Conservation (phyloP, 2,113 vertebrate genomes). For the Microcebus ravelobensis region DNA sequence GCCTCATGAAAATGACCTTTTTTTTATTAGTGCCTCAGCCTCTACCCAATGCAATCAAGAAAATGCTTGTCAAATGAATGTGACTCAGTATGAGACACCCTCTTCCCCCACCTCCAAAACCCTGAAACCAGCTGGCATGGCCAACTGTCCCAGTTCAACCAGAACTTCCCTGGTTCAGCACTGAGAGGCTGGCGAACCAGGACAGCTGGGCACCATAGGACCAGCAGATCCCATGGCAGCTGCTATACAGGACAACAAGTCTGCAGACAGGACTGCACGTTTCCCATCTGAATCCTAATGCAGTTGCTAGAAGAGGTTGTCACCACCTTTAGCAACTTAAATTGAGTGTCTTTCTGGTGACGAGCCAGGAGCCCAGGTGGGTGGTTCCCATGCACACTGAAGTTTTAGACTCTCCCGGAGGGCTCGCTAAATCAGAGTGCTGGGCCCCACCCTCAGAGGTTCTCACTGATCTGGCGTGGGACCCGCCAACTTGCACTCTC, state of each 20-base stretch:
- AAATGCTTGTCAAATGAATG: background rate
- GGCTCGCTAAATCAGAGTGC: background rate
- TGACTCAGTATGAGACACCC: background rate
- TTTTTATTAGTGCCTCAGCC: background rate
- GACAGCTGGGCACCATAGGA: background rate
- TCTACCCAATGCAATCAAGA: background rate
- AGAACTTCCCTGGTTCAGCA: background rate
- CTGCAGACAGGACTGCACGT: background rate
- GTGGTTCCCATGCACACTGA: rapidly evolving
- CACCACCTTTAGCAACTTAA: background rate
- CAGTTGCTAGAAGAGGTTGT: background rate
- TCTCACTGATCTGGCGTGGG: background rate
- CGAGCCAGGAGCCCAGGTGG: background rate
- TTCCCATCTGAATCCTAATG: background rate
- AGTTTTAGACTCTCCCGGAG: background rate
- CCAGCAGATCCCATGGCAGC: background rate
- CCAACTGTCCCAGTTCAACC: background rate
- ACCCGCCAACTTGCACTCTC: background rate
- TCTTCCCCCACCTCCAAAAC: background rate
- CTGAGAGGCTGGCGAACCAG: background rate
- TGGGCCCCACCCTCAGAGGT: no score
- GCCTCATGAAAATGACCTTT: constrained; percentile 57
- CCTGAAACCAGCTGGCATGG: background rate
- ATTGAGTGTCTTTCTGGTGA: background rate
- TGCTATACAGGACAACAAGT: background rate